Evolutionary conservation across 2,113 vertebrate genomes (phyloP).

Genomic region (Megaptera novaeangliae): DNA sequence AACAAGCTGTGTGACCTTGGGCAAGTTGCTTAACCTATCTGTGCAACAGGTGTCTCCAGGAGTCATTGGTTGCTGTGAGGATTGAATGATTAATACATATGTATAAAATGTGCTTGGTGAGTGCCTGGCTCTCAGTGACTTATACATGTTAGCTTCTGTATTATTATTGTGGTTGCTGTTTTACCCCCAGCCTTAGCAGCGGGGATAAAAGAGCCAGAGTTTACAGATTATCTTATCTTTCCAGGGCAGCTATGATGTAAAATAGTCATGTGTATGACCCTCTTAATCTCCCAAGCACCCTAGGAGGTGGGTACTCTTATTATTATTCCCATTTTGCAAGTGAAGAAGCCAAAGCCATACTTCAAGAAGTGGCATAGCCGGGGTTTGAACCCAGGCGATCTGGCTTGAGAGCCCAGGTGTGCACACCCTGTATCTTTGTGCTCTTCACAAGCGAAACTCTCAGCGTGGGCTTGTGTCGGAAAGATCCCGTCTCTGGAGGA

Average conservation of each 20-base stretch:
- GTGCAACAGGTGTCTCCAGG: background rate
- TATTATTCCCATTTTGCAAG: background rate
- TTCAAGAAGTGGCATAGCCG: background rate
- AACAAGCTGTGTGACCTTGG: background rate
- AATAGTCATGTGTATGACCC: background rate
- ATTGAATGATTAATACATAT: background rate
- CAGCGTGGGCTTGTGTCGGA: background rate
- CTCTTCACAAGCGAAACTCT: background rate
- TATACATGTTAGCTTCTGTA: background rate
- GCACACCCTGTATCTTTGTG: rapidly evolving
- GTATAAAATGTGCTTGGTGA: background rate
- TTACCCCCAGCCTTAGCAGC: background rate
- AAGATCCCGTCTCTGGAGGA: background rate
- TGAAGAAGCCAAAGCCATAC: background rate
- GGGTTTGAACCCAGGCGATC: background rate
- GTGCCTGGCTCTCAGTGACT: background rate
- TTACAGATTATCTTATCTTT: background rate
- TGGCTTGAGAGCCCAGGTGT: background rate
- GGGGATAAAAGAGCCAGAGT: background rate
- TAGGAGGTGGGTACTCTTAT: background rate
- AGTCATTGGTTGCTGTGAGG: background rate
- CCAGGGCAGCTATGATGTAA: background rate
- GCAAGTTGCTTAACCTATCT: background rate
- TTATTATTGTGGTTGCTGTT: background rate
- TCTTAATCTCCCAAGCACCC: background rate